phyloP scores from a whole-genome alignment of 1,140 invertebrate species.

The Parasteatoda tepidariorum region DNA sequence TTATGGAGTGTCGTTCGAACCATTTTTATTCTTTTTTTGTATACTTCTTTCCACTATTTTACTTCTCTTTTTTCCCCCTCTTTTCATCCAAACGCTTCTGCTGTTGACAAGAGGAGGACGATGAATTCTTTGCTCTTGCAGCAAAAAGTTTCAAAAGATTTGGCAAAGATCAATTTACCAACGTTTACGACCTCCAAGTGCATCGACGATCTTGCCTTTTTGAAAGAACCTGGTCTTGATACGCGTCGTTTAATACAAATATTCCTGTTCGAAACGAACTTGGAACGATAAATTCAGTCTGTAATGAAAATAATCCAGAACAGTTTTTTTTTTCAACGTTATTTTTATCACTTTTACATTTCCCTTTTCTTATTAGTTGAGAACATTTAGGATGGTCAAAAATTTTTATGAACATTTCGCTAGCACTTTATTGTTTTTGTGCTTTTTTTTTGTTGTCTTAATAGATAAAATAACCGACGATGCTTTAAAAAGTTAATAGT shows the following conservation, averaged over 20 bases:
- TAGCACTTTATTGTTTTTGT: too few species aligned
- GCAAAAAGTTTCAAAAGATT: too few species aligned
- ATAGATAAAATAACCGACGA: too few species aligned
- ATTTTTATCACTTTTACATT: too few species aligned
- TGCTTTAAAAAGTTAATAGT: too few species aligned
- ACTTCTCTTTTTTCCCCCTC: neutral
- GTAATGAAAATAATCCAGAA: too few species aligned
- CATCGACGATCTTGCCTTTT: neutral
- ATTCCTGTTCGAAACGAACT: neutral
- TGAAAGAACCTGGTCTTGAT: neutral
- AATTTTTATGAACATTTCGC: too few species aligned
- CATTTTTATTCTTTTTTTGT: neutral
- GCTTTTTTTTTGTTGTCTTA: too few species aligned
- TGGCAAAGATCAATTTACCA: neutral
- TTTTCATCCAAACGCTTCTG: neutral
- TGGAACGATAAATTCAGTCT: neutral
- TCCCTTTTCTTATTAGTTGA: too few species aligned
- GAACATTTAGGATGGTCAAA: too few species aligned
- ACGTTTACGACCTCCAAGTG: neutral
- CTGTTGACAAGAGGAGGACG: neutral
- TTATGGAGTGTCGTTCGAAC: neutral
- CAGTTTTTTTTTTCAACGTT: too few species aligned
- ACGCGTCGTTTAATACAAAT: neutral
- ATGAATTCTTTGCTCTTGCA: neutral
- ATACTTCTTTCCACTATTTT: neutral